Conservation (phyloP, 2,888 invertebrate genomes). For the Netelia virgata region DNA sequence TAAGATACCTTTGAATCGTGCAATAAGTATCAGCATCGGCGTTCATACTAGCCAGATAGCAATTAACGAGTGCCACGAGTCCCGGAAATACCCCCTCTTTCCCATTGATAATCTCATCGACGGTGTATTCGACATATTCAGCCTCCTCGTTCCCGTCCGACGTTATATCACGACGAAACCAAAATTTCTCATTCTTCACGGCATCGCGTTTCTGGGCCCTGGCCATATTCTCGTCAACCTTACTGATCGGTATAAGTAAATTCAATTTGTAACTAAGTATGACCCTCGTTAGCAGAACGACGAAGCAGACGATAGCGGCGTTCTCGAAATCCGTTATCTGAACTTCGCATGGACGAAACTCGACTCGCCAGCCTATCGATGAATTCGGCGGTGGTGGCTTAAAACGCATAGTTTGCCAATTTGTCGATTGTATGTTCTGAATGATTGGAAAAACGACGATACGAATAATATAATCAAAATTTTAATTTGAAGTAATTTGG, state of each 20-base stretch:
- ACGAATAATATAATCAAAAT: constrained; percentile 10
- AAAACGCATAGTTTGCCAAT: constrained; percentile 99
- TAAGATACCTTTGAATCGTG: constrained; percentile 98
- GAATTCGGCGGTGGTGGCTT: constrained; percentile 99
- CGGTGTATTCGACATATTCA: constrained; percentile 92
- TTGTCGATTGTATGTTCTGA: constrained; percentile 99
- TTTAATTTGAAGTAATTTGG: neutral
- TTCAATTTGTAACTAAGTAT: constrained; percentile 98
- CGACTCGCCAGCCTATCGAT: constrained; percentile 99
- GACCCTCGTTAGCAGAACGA: constrained; percentile 97
- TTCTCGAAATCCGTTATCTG: constrained; percentile 99
- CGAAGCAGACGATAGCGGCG: constrained; percentile 99
- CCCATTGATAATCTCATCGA: constrained; percentile 99
- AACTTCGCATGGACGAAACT: constrained; percentile 99
- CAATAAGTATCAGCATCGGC: constrained; percentile 99
- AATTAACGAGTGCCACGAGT: constrained; percentile 96
- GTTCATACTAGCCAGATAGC: constrained; percentile 97
- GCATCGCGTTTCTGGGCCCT: constrained; percentile 97
- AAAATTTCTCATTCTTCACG: constrained; percentile 93
- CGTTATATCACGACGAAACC: constrained; percentile 94
- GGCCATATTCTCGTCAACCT: constrained; percentile 99
- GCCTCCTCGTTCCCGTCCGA: constrained; percentile 86
- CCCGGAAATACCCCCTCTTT: constrained; percentile 97
- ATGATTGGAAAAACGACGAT: constrained; percentile 68
- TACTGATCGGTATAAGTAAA: constrained; percentile 98